Conservation (phyloP, 2,797 vertebrate genomes). For the Cynopterus sphinx region DNA sequence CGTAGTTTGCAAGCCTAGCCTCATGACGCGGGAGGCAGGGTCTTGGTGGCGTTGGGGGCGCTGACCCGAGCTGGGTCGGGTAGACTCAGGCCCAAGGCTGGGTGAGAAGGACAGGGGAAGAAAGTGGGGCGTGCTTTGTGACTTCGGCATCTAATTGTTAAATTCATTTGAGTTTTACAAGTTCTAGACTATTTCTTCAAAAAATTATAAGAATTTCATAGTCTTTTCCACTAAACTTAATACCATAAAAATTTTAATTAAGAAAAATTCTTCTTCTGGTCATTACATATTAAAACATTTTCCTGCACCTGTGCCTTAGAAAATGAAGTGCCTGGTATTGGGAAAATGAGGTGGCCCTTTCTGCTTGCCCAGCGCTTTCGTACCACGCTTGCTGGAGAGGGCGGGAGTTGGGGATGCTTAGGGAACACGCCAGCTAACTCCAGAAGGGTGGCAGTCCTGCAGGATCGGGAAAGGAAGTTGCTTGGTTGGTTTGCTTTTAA, state of each 20-base stretch:
- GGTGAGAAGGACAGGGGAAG: neutral
- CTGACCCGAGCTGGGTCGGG: too few species aligned
- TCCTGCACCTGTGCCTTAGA: neutral
- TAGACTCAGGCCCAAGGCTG: neutral
- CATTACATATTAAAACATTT: neutral
- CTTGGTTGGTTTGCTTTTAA: neutral
- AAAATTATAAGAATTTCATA: neutral
- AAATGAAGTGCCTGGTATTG: neutral
- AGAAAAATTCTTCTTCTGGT: neutral
- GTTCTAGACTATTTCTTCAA: neutral
- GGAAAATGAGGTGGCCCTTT: neutral
- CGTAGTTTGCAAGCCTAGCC: neutral
- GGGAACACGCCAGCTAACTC: neutral
- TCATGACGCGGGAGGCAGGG: too few species aligned
- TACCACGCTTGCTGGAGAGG: neutral
- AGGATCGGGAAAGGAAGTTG: neutral
- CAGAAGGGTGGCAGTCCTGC: neutral
- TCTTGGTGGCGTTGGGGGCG: too few species aligned
- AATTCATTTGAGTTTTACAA: neutral
- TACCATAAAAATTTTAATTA: neutral
- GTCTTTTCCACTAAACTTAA: neutral
- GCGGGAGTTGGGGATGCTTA: neutral
- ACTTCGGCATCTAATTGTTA: neutral
- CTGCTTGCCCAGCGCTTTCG: neutral
- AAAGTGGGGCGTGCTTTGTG: neutral